Base-by-base conservation (phyloP, 2,888 invertebrate genomes). In the Agriopis aurantiaria region DNA sequence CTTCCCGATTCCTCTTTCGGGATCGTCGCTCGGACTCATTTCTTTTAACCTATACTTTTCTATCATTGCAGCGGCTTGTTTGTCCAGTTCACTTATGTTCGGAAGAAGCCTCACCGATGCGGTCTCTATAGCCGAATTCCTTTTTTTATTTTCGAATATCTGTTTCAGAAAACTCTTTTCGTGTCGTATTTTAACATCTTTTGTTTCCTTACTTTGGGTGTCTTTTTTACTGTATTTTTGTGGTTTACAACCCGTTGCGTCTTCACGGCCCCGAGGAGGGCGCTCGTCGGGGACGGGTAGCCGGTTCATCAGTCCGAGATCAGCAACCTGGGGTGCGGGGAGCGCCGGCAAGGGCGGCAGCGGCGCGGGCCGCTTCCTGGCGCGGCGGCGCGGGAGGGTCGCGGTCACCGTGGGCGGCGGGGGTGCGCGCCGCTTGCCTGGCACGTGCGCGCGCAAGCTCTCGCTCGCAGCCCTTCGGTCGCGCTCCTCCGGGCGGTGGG, bases 81-180 rank as follows among this genome's bases (percentile, higher is more conserved):
- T 95, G 84, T 97, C 97, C 73, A 97, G 88, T 85, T 97, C 97
- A 82, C 97, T 97, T 76, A 97, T 97, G 84, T 96, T 97, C 0
- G 97, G 96, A 60, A 97, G 88, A 94, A 80, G 95, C 95, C 85
- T 97, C 80, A 78, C 95, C 92, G 89, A 78, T 40, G 86, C 72
- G 23, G 86, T 84, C 71, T 92, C 91, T 59, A 87, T 81, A 14
- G 81, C 80, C 5, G 93, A 91, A 78, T 88, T 88, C 79, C 90
- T 88, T 78, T 93, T 91, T 81, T 90, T 87, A 81, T 83, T 83
- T 75, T 95, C 89, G 85, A 95, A 90, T 80, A 94, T 84, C 76
- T 94, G 95, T 80, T 95, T 93, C 33, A 95, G 85, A 81, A 95
- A 95, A 59, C 92, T 95, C 75, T 94, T 95, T 80, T 96, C 96